These are phyloP conservation scores for Lucifuga dentata DNA, from an alignment of 2,113 vertebrate genomes.

Conservation along the genomic window DNA sequence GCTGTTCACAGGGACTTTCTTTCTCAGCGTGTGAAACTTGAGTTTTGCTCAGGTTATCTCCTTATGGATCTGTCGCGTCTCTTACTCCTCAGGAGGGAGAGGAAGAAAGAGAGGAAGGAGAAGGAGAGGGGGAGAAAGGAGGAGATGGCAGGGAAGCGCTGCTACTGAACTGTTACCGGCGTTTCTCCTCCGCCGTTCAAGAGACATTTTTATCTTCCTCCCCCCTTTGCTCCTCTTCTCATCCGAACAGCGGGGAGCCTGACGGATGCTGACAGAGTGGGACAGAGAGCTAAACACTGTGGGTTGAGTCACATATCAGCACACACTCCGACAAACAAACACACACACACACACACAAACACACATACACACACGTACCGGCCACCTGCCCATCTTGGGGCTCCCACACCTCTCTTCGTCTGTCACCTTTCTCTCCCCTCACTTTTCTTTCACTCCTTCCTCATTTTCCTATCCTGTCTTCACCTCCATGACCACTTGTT, in stretches of 20 bases:
- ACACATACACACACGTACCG: not conserved
- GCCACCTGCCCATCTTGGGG: constrained; percentile 35
- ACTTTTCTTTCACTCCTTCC: constrained; percentile 32
- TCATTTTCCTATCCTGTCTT: constrained; percentile 54
- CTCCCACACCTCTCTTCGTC: constrained; percentile 51
- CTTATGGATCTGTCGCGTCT: constrained; percentile 57
- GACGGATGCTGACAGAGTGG: constrained; percentile 48
- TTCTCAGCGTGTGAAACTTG: constrained; percentile 21
- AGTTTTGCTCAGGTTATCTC: constrained; percentile 28
- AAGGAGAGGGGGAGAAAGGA: constrained; percentile 46
- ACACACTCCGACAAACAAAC: constrained; percentile 18
- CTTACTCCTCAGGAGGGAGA: constrained; percentile 35
- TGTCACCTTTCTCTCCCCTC: constrained; percentile 41
- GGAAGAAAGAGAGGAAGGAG: constrained; percentile 41
- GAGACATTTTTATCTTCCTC: constrained; percentile 43
- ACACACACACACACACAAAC: constrained; percentile 18
- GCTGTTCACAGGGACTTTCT: constrained; percentile 20
- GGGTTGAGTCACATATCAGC: constrained; percentile 38
- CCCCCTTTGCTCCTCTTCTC: constrained; percentile 41
- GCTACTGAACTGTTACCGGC: constrained; percentile 46
- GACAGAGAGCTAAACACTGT: constrained; percentile 64
- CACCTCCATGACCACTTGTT: constrained; percentile 55
- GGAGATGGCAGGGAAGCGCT: constrained; percentile 32
- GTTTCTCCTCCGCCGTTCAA: constrained; percentile 44
- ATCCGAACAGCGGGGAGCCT: constrained; percentile 59